Evolutionary conservation across 2,888 invertebrate species (phyloP).

Genomic region (Scaptomyza reducta): DNA sequence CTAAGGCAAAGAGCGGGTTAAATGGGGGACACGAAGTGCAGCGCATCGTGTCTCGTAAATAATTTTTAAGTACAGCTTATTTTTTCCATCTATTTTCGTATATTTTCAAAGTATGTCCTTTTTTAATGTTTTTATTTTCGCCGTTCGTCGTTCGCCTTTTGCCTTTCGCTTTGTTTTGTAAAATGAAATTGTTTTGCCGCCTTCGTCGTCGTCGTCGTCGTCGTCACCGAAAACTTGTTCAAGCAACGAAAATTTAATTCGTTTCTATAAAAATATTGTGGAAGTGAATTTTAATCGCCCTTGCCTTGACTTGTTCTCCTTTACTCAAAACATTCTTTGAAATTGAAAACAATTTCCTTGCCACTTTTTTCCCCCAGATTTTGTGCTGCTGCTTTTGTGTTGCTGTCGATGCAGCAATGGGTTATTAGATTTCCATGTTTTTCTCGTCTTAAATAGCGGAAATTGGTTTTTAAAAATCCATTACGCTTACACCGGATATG

Average conservation of each 20-base stretch:
- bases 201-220: conserved; percentile 18
- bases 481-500: conserved; percentile 53
- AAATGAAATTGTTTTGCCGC: conserved; percentile 75
- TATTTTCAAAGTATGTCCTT: conserved; percentile 16
- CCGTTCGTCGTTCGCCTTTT: conserved; percentile 28
- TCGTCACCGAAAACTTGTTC: conserved; percentile 54
- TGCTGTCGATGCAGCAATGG: conserved; percentile 57
- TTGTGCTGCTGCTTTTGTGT: conserved; percentile 21
- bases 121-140: conserved; percentile 23
- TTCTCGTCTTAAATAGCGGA: conserved; percentile 53
- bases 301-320: conserved; percentile 48
- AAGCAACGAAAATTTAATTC: conserved; percentile 74
- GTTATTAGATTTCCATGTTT: conserved; percentile 75
- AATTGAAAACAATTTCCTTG: conserved; percentile 78
- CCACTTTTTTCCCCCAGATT: conserved; percentile 43
- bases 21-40: background rate
- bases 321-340: conserved; percentile 58
- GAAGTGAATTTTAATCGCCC: conserved; percentile 75
- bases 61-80: conserved; percentile 71
- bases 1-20: background rate
- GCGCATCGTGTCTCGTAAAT: conserved; percentile 61
- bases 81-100: conserved; percentile 56
- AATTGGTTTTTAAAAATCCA: conserved; percentile 78
- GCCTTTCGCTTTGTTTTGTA: conserved; percentile 69
- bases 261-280: conserved; percentile 76